Evolutionary conservation across 2,888 invertebrate species (phyloP).

Genomic region (Amphipyra berbera): DNA sequence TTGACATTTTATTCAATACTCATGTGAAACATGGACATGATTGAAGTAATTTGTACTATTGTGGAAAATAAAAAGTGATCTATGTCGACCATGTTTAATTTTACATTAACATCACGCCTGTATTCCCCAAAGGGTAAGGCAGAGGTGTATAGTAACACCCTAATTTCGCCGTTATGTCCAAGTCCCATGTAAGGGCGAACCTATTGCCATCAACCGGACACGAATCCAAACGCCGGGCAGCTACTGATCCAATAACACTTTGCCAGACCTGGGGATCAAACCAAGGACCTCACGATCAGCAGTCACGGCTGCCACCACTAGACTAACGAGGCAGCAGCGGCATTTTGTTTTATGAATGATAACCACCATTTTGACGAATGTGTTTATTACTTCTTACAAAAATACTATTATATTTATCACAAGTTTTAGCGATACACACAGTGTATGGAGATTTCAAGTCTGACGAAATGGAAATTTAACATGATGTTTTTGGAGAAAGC

Average conservation of each 20-base stretch:
- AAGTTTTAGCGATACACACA: slow-evolving; percentile 54
- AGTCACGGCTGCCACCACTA: no score
- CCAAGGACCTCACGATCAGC: no score
- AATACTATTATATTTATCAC: slow-evolving; percentile 57
- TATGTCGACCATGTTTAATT: slow-evolving; percentile 29
- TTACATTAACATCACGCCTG: no score
- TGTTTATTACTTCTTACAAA: slow-evolving; percentile 51
- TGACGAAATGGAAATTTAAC: slow-evolving; percentile 39
- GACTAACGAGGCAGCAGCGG: no score
- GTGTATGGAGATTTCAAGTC: slow-evolving; percentile 52
- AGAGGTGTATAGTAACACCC: no score
- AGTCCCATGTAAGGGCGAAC: no score
- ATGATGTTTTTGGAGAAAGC: slow-evolving; percentile 49
- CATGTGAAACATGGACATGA: slow-evolving; percentile 76
- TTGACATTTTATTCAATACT: slow-evolving; percentile 63
- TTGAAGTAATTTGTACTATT: slow-evolving; percentile 70
- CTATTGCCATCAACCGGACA: no score
- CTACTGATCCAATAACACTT: no score
- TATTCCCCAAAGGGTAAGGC: no score
- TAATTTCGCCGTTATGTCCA: no score
- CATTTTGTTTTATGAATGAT: slow-evolving; percentile 20
- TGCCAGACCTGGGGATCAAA: no score
- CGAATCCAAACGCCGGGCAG: no score
- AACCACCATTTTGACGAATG: slow-evolving; percentile 17
- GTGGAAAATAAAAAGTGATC: slow-evolving; percentile 68